Percentiles rank a stretch among this genome's conserved stretches.
Evolutionary conservation across 2,888 invertebrate species (phyloP).

Genomic region (Osmoderma eremita): DNA sequence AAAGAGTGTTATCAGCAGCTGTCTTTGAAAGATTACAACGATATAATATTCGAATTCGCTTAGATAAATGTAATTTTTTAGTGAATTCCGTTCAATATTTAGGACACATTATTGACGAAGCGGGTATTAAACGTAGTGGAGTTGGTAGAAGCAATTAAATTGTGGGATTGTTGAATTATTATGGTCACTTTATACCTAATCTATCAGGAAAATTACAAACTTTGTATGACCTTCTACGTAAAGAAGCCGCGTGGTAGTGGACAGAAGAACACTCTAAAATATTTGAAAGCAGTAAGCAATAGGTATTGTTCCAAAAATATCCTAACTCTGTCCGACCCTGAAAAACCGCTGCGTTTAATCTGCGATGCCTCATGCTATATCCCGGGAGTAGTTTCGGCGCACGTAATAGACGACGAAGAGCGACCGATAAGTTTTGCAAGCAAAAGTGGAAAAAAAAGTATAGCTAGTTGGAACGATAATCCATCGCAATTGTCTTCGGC

Average conservation of each 20-base stretch:
- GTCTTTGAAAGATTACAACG: background rate
- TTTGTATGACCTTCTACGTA: constrained; percentile 41
- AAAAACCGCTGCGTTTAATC: too few species aligned
- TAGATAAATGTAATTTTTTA: constrained; percentile 35
- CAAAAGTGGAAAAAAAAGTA: constrained; percentile 48
- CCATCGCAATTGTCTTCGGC: constrained; percentile 56
- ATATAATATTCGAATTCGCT: constrained; percentile 32
- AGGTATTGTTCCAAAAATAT: constrained; percentile 7
- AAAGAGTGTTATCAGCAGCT: constrained; percentile 26
- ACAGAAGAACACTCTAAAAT: constrained; percentile 23
- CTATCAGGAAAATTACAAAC: constrained; percentile 20
- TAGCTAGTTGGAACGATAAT: constrained; percentile 40
- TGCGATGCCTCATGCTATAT: constrained; percentile 32
- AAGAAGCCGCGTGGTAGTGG: constrained; percentile 43
- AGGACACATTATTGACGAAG: constrained; percentile 17
- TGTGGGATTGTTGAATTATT: constrained; percentile 41
- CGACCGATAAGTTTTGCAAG: constrained; percentile 49
- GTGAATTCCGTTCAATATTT: constrained; percentile 25
- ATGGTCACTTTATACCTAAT: constrained; percentile 36
- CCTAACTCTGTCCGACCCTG: constrained; percentile 8
- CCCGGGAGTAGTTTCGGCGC: constrained; percentile 43
- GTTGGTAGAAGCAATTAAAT: constrained; percentile 32
- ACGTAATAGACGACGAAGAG: constrained; percentile 46
- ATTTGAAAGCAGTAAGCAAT: constrained; percentile 32
- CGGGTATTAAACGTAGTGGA: constrained; percentile 17